Evolutionary conservation across 2,113 vertebrate species (phyloP), one percentile per base, ranked within the genome.

Genomic region (Falco punctatus): DNA sequence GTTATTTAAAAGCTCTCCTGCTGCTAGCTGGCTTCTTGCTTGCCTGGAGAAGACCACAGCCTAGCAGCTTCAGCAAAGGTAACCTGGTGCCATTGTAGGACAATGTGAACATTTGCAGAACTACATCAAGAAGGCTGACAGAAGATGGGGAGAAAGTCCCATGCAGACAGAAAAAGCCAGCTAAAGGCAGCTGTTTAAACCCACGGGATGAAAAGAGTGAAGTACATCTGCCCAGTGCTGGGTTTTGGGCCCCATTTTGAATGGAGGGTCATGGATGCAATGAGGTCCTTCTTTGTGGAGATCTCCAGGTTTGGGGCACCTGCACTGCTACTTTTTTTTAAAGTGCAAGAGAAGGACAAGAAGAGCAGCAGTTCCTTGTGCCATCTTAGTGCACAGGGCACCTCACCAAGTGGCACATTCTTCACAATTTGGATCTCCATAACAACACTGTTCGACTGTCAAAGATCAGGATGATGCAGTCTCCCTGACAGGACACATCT

Each of bases 11-110:
- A 88, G 3, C 4, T 64, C 6, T 46, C 20, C 21, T 75, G 21
- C 16, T 66, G n/a, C 24, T 66, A 42, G 4, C 0, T 62, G 35
- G 5, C 3, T 82, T 62, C 61, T 79, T 81, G 9, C 13, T 82
- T 84, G 52, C 26, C 35, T 48, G 11, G 38, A 82, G 40, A 75
- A 80, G 32, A 64, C 28, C 11, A 3, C 0, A 1, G 13, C 59
- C 61, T 7, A 77, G 21, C 12, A 81, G 44, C 26, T 81, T 51
- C 57, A 81, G 57, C 57, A 72, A 80, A 57, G 10, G 12, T 42
- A 59, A 48, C 38, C 17, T 23, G 9, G 20, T n/a, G 6, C 9
- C 5, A 3, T 9, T 3, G 1, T 11, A 4, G 0, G 15, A 33
- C 8, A 15, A 40, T 4, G 9, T 19, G 11, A 73, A 71, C 5